Percentiles rank a stretch among this genome's conserved stretches.
Conservation (phyloP, 2,797 vertebrate species). For the Carcharodon carcharias region DNA sequence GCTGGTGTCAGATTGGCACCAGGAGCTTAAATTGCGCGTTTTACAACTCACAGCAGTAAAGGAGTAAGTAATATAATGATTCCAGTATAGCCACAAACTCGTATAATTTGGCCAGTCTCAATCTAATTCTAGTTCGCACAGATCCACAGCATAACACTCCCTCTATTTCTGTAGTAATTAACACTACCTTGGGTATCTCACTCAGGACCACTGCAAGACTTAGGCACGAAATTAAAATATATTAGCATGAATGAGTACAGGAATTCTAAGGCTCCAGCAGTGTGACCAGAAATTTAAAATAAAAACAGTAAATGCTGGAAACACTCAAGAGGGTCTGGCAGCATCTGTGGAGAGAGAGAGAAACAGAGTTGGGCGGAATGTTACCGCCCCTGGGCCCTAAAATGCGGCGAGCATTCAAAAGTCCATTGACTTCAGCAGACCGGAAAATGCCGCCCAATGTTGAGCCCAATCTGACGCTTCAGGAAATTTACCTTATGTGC, state of each 20-base stretch:
- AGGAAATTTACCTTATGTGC: not conserved
- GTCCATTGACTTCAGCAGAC: no score
- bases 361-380: no score
- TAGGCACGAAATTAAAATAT: not conserved
- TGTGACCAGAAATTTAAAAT: not conserved
- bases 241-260: not conserved
- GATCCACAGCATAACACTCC: not conserved
- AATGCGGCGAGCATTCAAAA: no score
- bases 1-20: not conserved
- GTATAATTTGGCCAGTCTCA: not conserved
- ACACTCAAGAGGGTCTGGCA: not conserved
- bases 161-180: not conserved
- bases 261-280: not conserved
- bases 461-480: no score
- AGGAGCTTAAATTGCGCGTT: not conserved
- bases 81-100: not conserved
- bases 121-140: not conserved
- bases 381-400: no score
- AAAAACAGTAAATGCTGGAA: not conserved
- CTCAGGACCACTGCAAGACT: not conserved
- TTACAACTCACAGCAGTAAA: not conserved
- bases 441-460: no score
- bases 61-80: not conserved
- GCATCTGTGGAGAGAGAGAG: no score
- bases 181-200: not conserved